Evolutionary conservation across 2,888 invertebrate genomes (phyloP), one percentile per base, ranked within the genome.

Genomic region (Nomada fabriciana): DNA sequence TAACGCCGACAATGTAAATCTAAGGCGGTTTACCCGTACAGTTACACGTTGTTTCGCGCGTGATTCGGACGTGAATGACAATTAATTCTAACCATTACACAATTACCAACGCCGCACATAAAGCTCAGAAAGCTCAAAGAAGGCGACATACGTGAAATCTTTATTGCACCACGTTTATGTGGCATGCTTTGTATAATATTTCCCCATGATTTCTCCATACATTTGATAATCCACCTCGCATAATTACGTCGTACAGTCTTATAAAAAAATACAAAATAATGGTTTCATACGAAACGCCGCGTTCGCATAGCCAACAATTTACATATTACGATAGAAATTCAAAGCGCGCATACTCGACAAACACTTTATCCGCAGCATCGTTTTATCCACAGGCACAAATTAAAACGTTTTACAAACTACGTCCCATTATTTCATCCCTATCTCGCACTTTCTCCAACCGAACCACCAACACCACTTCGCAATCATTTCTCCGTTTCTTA

Each of bases 1-100:
- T 81, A 81, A 73, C 80, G 23, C 64, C 29, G 43, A 55, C 65
- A 25, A 61, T 55, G 74, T 53, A 71, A 68, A 82, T 75, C 63
- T 68, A 57, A 67, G 65, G 65, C 42, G 47, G 52, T 57, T 57
- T 60, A 68, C 29, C 43, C 4, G 42, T 23, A 63, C 55, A 20
- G 69, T 59, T 67, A 13, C 47, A 29, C 57, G 53, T 57, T 67
- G 77, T 65, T 65, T 55, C n/a, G 47, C 29, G 61, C 60, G 65
- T 29, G 43, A 65, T 64, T 55, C 68, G 29, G 9, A 47, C 7
- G 43, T 36, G 53, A 71, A 72, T 25, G 42, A 25, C 63, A 65
- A 73, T 71, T 71, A 50, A 53, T 73, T 59, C 20, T 59, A 23
- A 20, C 23, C 20, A 55, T 57, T 64, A 73, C 64, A 43, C 55